Evolutionary conservation across 2,113 vertebrate species (phyloP), one percentile per base, ranked within the genome.

Genomic region (Ictidomys tridecemlineatus): DNA sequence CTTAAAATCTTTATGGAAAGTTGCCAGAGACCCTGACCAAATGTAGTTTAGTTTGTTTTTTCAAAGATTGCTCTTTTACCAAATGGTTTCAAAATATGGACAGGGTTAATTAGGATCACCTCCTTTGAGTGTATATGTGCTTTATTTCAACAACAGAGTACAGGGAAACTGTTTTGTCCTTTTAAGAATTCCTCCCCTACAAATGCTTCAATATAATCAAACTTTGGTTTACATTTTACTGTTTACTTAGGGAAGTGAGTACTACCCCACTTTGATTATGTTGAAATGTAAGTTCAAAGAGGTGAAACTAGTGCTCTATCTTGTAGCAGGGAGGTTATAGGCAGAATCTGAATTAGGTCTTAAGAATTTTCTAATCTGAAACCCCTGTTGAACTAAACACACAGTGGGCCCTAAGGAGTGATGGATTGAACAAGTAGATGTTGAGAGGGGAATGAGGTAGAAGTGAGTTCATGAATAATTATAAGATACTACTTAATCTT

Each of bases 81-180:
- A 97, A 61, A 34, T 94, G 80, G 45, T 56, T 94, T 56, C 39
- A 95, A 93, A 97, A 85, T 24, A 53, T 78, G n/a, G 77, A 58
- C 45, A 53, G 83, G 28, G 89, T 8, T 42, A 73, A 56, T 53
- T 51, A 34, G 34, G 13, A 3, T 80, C 26, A 79, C 34, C 18
- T 94, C 74, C 61, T 88, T 4, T 79, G 51, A 77, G 17, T 85
- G 16, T 77, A 53, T 37, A 74, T 53, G 83, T 63, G 34, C 67
- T 93, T 96, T 96, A 70, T 94, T 95, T 93, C 70, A 85, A 53
- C 22, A 65, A 51, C 42, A 80, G 65, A 94, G n/a, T 48, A 83
- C 34, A 58, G 39, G 70, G 76, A 42, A 8, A 79, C 51, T 92
- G 70, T 83, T 70, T 92, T 93, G 28, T 34, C 16, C 34, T 88